Conservation (phyloP, 1,140 invertebrate genomes). For the Geopemphigus sp. region DNA sequence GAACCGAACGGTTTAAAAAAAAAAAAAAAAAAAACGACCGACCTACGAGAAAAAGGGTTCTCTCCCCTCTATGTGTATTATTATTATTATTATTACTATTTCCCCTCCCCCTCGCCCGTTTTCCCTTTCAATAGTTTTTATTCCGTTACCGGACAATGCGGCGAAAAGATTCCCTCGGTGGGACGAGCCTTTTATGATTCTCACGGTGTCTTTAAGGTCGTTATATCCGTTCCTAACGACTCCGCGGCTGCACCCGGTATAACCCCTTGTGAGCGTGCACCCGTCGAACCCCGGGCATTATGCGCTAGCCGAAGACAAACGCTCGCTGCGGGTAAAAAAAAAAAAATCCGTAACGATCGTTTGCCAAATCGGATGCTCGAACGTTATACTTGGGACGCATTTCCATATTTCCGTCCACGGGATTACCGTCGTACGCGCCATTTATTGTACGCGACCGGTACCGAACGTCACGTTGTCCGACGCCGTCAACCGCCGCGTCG, state of each 20-base stretch:
- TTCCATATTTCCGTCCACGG: too few species aligned
- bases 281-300: conserved; percentile 33
- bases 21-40: not conserved
- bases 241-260: not conserved
- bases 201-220: conserved; percentile 40
- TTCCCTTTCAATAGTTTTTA: conserved; percentile 10
- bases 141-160: conserved; percentile 48
- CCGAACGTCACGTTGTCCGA: too few species aligned
- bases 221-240: conserved; percentile 48
- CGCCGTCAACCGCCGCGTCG: too few species aligned
- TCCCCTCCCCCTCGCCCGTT: too few species aligned
- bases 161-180: conserved; percentile 35
- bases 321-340: not conserved
- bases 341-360: not conserved
- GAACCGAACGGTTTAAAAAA: too few species aligned
- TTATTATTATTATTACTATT: conserved; percentile 39
- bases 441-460: too few species aligned
- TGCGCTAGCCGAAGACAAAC: not conserved
- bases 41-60: conserved; percentile 34
- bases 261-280: conserved; percentile 33
- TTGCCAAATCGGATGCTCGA: conserved; percentile 36
- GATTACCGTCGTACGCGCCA: too few species aligned
- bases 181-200: conserved; percentile 45
- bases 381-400: too few species aligned
- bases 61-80: conserved; percentile 25